Evolutionary conservation across 2,888 invertebrate genomes (phyloP), one percentile per base, ranked within the genome.

Genomic region (Drosophila monieri): DNA sequence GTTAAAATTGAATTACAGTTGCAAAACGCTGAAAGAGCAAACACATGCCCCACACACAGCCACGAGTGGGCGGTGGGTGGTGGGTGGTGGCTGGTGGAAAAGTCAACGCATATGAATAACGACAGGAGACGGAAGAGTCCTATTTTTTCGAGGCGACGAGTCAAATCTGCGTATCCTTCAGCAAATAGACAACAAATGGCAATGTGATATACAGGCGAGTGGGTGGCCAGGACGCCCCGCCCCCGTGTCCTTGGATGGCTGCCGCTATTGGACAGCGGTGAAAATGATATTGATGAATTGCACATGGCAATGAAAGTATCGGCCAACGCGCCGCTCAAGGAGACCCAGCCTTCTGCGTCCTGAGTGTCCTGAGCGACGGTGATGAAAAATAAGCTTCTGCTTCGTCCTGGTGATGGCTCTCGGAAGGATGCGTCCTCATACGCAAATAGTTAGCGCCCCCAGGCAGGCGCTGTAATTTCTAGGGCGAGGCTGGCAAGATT

Each of bases 281-380:
- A 86, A 89, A 89, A 89, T 86, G 89, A 89, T 89, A 89, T 89
- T 89, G 89, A 89, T 89, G 89, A 89, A 89, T 89, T 89, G 89
- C 89, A 76, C 74, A 80, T 85, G 68, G 85, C 79, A 77, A 67
- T 62, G 62, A 46, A 58, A 58, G 56, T 56, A 76, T 57, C 59
- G 66, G 35, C 60, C 48, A 52, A n/a, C 37, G 30, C 27, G 39
- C 15, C 25, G 10, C 23, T 66, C 56, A 39, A 60, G 60, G 51
- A 60, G 47, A 60, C 53, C 56, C 56, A 25, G 46, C 61, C 54
- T 55, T 65, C 69, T 70, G 74, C 81, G 68, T 71, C 80, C 80
- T 78, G 74, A 64, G 68, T 76, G 76, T 73, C 76, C 78, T 41
- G 41, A 41, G 27, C 18, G 74, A 41, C 83, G 83, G 83, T 80